Evolutionary conservation across 2,113 vertebrate species (phyloP).

Genomic region (Lepisosteus oculatus): DNA sequence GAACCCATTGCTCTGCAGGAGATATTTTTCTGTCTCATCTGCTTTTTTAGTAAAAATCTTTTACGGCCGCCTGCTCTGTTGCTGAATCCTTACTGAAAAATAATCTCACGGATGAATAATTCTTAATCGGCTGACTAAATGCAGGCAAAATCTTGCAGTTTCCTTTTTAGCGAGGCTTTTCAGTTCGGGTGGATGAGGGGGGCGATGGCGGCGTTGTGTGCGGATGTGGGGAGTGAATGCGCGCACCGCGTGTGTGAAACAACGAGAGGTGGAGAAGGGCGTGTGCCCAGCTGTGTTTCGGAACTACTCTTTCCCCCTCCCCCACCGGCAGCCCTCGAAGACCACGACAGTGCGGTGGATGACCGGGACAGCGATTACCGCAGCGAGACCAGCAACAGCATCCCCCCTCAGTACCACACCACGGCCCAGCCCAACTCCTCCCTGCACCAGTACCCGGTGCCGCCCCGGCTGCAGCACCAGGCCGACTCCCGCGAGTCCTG

Average conservation of each 20-base stretch:
- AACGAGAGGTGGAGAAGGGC: too few relatives aligned
- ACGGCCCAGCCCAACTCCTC: slow-evolving; percentile 90
- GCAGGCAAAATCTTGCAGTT: neutral
- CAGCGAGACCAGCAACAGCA: slow-evolving; percentile 90
- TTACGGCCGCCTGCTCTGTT: neutral
- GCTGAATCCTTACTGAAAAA: neutral
- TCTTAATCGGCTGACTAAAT: too few relatives aligned
- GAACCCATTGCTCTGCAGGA: too few relatives aligned
- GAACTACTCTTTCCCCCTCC: neutral
- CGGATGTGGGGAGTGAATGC: too few relatives aligned
- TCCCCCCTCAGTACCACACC: slow-evolving; percentile 84
- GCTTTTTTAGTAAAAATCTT: too few relatives aligned
- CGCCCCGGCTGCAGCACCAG: slow-evolving; percentile 69
- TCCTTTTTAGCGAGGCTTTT: neutral
- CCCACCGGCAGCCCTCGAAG: slow-evolving; percentile 78
- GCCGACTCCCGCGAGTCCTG: slow-evolving; percentile 66
- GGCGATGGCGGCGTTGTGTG: too few relatives aligned
- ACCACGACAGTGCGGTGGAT: slow-evolving; percentile 89
- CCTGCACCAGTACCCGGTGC: slow-evolving; percentile 83
- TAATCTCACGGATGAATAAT: neutral
- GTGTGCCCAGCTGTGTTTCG: neutral
- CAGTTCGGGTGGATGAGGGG: neutral
- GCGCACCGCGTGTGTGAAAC: neutral
- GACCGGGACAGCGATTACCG: slow-evolving; percentile 96
- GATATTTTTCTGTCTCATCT: too few relatives aligned